Conservation (phyloP, 92 coral and sea anemone genomes). For the Siderastrea siderea region DNA sequence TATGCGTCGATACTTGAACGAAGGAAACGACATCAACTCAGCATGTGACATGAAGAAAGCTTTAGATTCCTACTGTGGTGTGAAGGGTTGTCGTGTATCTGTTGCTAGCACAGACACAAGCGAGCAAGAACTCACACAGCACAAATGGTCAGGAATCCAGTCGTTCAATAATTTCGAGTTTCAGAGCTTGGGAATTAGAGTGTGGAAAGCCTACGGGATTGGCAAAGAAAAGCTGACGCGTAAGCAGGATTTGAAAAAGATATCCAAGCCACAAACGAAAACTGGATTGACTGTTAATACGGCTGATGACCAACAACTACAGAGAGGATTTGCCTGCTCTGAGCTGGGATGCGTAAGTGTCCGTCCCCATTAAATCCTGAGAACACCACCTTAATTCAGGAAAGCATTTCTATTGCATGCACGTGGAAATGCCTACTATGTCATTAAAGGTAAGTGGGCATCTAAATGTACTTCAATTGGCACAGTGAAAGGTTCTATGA, state of each 20-base stretch:
- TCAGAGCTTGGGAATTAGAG: conserved; percentile 26
- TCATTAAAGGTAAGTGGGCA: too few relatives aligned
- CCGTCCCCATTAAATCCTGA: too few relatives aligned
- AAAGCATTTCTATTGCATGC: too few relatives aligned
- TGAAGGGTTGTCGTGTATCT: conserved; percentile 64
- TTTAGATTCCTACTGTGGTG: conserved; percentile 73
- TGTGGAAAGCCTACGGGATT: conserved; percentile 61
- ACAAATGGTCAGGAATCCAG: conserved; percentile 70
- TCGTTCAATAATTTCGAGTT: conserved; percentile 67
- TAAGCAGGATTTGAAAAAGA: conserved; percentile 26
- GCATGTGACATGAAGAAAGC: conserved; percentile 80
- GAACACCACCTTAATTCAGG: too few relatives aligned
- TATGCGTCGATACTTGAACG: conserved; percentile 69
- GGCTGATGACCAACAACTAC: too few relatives aligned
- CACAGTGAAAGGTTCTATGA: too few relatives aligned
- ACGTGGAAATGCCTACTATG: too few relatives aligned
- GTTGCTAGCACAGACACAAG: conserved; percentile 58
- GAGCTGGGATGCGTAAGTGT: too few relatives aligned
- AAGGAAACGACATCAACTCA: conserved; percentile 64
- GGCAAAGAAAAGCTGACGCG: conserved; percentile 49
- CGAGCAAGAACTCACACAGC: conserved; percentile 50
- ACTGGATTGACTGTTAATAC: too few relatives aligned
- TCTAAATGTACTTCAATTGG: too few relatives aligned
- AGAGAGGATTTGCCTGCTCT: too few relatives aligned
- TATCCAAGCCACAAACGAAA: too few relatives aligned